Percentiles rank a stretch among this genome's conserved stretches.
Evolutionary conservation across 2,888 invertebrate genomes (phyloP).

Genomic region (Mallateleia sp.): DNA sequence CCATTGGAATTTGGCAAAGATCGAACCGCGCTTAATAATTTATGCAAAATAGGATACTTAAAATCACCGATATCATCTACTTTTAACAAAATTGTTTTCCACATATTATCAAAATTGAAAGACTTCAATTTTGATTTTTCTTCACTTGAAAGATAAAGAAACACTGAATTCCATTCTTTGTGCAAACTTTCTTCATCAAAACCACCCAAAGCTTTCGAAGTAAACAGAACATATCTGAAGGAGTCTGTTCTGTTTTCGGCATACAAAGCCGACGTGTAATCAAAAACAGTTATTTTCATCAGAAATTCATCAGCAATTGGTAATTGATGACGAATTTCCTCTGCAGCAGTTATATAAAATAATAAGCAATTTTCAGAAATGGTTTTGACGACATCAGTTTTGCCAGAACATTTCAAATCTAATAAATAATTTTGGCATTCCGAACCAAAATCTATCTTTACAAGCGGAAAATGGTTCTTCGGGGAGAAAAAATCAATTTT

Average conservation of each 20-base stretch:
- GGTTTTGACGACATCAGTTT: constrained; percentile 2
- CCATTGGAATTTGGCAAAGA: constrained; percentile 10
- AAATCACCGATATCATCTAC: neutral
- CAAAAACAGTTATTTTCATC: neutral
- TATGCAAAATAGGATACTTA: neutral
- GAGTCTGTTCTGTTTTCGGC: too few relatives aligned
- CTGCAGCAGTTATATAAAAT: constrained; percentile 53
- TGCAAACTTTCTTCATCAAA: constrained; percentile 11
- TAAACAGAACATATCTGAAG: neutral
- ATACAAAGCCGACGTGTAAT: too few relatives aligned
- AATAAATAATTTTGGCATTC: neutral
- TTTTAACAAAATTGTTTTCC: constrained; percentile 23
- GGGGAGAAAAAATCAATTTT: neutral
- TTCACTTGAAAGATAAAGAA: neutral
- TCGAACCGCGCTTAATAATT: neutral
- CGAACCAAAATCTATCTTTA: constrained; percentile 4
- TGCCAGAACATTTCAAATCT: neutral
- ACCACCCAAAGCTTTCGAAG: constrained; percentile 6
- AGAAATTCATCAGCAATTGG: constrained; percentile 26
- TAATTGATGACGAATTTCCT: constrained; percentile 35
- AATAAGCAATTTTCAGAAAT: constrained; percentile 25
- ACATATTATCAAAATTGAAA: constrained; percentile 2
- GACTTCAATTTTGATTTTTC: neutral
- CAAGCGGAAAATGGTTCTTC: constrained; percentile 2
- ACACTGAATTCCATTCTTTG: constrained; percentile 8